A percentile compares a stretch with the other conserved stretches of the same genome.
These are phyloP conservation scores for Corvus hawaiiensis DNA, from an alignment of 2,113 vertebrate genomes.

Conservation along the genomic window DNA sequence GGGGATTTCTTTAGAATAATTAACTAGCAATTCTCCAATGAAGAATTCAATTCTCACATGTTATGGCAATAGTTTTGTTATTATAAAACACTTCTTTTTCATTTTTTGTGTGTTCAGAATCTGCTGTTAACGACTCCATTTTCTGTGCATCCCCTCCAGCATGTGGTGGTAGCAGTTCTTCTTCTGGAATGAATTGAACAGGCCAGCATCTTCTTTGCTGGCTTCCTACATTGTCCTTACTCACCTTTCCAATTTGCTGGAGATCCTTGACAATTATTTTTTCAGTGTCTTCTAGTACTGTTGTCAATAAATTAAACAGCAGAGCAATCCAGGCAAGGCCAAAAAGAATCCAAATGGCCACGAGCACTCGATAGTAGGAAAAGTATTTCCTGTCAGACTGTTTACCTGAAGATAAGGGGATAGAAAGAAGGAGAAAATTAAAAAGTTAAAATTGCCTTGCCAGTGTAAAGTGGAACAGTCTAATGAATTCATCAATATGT, in stretches of 20 bases:
- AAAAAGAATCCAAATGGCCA: constrained; percentile 67
- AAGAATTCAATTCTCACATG: neutral
- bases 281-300: constrained; percentile 57
- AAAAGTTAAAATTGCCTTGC: neutral
- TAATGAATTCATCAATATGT: neutral
- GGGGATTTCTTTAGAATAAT: neutral
- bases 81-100: neutral
- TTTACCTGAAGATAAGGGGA: constrained; percentile 20
- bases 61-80: neutral
- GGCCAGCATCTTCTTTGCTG: neutral
- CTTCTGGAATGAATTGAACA: neutral
- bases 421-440: neutral
- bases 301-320: constrained; percentile 69
- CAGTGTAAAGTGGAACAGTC: neutral
- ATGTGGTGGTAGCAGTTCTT: neutral
- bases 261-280: constrained; percentile 62
- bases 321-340: constrained; percentile 71
- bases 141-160: neutral
- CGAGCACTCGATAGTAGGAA: constrained; percentile 31
- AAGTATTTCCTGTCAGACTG: constrained; percentile 31
- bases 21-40: neutral
- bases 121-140: neutral
- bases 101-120: neutral
- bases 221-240: neutral
- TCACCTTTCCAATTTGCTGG: constrained; percentile 36